Evolutionary conservation across 2,113 vertebrate genomes (phyloP), one percentile per base, ranked within the genome.

Genomic region (Shinisaurus crocodilurus): DNA sequence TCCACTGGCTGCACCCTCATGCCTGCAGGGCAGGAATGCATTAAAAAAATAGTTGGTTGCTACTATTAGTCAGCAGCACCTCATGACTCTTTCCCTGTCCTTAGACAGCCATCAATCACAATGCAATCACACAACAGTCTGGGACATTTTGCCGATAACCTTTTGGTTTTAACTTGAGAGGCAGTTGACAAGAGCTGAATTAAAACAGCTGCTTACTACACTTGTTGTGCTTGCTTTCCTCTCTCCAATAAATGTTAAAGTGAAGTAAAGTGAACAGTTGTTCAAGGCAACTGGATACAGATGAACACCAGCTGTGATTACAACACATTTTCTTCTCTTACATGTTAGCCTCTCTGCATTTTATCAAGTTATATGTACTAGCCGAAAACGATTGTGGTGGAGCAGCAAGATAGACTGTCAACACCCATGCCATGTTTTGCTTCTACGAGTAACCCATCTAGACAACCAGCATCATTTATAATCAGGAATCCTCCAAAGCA

Each of bases 171-270:
- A 57, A 86, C 50, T 87, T 80, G 23, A 65, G 76, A 77, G 88
- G 81, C 1, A 86, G 50, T 65, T 91, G 92, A 91, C 92, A 87
- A 93, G 81, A 93, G 87, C 63, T 85, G 91, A 94, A 92, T 93
- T 90, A 94, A 77, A 93, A 83, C 20, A 65, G 91, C 77, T 80
- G 45, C 89, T 89, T 40, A 74, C 85, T 92, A 80, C 50, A 23
- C 85, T 92, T 89, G 13, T 86, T 92, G 90, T 50, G 85, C 48
- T 88, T 84, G 25, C 37, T 77, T 57, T 20, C 27, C 89, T 89
- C 90, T 92, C 88, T 3, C 34, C 65, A 90, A 86, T 90, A n/a
- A 93, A 94, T 20, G 25, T 50, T 72, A 34, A 85, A 85, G 94
- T 88, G 92, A 90, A 95, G 94, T 54, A 10, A 90, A 95, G 95